Percentiles rank a stretch among this genome's conserved stretches.
Conservation (phyloP, 2,888 invertebrate genomes). For the Eilema griseolum region DNA sequence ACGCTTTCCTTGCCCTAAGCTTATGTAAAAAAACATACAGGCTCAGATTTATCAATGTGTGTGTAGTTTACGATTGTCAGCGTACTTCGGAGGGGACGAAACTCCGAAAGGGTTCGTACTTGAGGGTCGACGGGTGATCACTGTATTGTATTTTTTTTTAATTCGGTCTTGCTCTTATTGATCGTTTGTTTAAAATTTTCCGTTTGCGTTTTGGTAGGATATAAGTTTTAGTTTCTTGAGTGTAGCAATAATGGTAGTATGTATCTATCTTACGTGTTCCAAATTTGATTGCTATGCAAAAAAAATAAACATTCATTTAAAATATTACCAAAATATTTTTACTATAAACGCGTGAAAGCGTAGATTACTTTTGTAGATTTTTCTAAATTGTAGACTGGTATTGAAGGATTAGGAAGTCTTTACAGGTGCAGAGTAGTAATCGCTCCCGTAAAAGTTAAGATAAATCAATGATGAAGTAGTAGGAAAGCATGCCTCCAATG, state of each 20-base stretch:
- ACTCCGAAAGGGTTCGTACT: conserved; percentile 64
- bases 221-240: neutral
- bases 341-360: neutral
- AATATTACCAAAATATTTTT: neutral
- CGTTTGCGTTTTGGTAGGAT: conserved; percentile 8
- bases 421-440: neutral
- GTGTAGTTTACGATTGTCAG: conserved; percentile 60
- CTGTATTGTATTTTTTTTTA: conserved; percentile 65
- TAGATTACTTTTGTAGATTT: too few species aligned
- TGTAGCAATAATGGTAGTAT: too few species aligned
- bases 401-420: neutral
- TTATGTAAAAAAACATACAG: conserved; percentile 75
- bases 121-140: conserved; percentile 61
- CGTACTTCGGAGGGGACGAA: conserved; percentile 66
- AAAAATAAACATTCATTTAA: too few species aligned
- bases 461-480: neutral
- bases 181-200: conserved; percentile 46
- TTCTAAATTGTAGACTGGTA: neutral
- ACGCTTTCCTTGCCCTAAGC: conserved; percentile 76
- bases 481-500: neutral
- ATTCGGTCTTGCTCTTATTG: conserved; percentile 63
- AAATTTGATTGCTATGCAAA: neutral
- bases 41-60: conserved; percentile 44
- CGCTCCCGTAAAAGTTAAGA: neutral
- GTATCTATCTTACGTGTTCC: neutral